Evolutionary conservation across 1,140 invertebrate genomes (phyloP).

Genomic region (Odontomachus brunneus): DNA sequence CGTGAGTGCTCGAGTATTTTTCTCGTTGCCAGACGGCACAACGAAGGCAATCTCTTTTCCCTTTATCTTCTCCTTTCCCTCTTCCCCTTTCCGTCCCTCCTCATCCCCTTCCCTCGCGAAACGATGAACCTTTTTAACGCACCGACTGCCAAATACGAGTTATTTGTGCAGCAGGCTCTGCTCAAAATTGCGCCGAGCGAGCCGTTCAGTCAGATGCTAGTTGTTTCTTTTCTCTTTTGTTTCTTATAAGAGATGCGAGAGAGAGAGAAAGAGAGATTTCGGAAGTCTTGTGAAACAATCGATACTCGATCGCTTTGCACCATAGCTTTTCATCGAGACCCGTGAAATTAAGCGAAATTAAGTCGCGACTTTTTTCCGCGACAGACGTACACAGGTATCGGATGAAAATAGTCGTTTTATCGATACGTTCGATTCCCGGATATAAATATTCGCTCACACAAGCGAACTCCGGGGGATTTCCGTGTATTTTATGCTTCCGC

Average conservation of each 20-base stretch:
- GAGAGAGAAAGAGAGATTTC: no score
- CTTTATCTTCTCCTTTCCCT: no score
- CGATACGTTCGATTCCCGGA: neutral
- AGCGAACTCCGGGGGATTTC: slow-evolving; percentile 2
- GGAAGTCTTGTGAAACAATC: neutral
- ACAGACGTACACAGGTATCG: neutral
- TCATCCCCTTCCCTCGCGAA: neutral
- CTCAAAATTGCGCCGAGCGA: no score
- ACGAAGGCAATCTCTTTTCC: neutral
- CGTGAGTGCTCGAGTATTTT: slow-evolving; percentile 16
- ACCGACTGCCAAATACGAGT: no score
- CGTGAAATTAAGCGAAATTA: neutral
- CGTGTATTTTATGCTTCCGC: slow-evolving; percentile 18
- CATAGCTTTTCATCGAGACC: neutral
- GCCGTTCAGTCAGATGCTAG: no score
- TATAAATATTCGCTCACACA: slow-evolving; percentile 32
- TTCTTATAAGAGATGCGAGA: no score
- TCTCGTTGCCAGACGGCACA: slow-evolving; percentile 8
- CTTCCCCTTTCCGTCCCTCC: no score
- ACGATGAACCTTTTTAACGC: no score
- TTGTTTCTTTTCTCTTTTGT: no score
- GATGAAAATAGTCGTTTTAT: slow-evolving; percentile 41
- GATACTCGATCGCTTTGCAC: neutral
- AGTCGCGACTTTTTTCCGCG: neutral
- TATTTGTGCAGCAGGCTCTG: neutral